phyloP scores from a whole-genome alignment of 2,113 vertebrate species.

The Sakesphorus luctuosus region DNA sequence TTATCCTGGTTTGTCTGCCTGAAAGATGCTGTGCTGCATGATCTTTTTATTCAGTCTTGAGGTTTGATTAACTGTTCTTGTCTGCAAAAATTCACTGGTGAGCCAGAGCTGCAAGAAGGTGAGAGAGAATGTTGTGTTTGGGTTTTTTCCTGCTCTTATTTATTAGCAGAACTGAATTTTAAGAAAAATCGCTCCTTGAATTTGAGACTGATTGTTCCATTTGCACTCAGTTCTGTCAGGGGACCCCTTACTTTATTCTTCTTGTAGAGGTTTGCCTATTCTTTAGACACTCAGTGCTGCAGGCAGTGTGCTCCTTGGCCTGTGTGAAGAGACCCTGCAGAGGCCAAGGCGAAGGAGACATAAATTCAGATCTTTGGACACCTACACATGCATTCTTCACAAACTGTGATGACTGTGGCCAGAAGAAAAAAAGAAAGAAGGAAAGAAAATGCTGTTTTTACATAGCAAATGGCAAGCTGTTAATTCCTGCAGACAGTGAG shows the following conservation, averaged over 20 bases:
- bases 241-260: neutral
- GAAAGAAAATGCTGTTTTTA: slow-evolving; percentile 10
- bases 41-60: neutral
- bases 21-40: neutral
- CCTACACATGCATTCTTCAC: neutral
- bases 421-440: neutral
- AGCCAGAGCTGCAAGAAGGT: neutral
- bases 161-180: neutral
- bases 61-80: neutral
- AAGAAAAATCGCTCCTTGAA: neutral
- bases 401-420: neutral
- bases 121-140: neutral
- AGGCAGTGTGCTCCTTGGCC: neutral
- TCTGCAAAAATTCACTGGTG: neutral
- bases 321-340: neutral
- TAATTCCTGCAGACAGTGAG: slow-evolving; percentile 38
- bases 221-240: neutral
- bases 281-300: neutral
- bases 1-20: neutral
- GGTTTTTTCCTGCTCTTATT: neutral
- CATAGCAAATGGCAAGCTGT: slow-evolving; percentile 32
- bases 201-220: neutral
- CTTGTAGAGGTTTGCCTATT: neutral
- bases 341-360: neutral
- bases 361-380: neutral